Evolutionary conservation across 2,888 invertebrate species (phyloP).

Genomic region (Drosophila setosimentum): DNA sequence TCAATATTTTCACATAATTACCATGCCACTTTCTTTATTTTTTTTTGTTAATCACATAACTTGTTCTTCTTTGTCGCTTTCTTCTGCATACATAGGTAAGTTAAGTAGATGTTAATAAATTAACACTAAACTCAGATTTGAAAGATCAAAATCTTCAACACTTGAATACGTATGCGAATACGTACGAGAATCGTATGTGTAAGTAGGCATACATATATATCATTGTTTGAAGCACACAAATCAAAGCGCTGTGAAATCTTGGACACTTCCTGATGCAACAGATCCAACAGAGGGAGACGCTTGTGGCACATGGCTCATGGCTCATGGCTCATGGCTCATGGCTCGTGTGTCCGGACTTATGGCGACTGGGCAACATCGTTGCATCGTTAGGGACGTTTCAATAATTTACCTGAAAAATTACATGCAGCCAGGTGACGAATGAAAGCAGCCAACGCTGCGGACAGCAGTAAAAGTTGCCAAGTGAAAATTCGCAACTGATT

Average conservation of each 20-base stretch:
- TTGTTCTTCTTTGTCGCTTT: slow-evolving; percentile 16
- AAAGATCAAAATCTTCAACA: slow-evolving; percentile 49
- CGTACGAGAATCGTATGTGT: slow-evolving; percentile 9
- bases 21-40: slow-evolving; percentile 13
- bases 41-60: neutral
- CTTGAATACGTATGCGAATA: slow-evolving; percentile 15
- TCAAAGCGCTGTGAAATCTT: slow-evolving; percentile 52
- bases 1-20: slow-evolving; percentile 9
- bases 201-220: slow-evolving; percentile 37
- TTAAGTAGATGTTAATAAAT: slow-evolving; percentile 52
- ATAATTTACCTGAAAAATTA: slow-evolving; percentile 67
- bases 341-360: neutral
- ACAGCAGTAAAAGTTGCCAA: slow-evolving; percentile 75
- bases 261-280: slow-evolving; percentile 52
- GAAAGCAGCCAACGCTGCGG: slow-evolving; percentile 65
- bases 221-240: slow-evolving; percentile 53
- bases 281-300: slow-evolving; percentile 29
- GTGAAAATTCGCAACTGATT: slow-evolving; percentile 77
- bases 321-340: slow-evolving; percentile 1
- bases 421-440: slow-evolving; percentile 72
- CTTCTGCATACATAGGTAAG: slow-evolving; percentile 1
- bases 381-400: slow-evolving; percentile 62
- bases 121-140: slow-evolving; percentile 41
- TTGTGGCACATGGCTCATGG: slow-evolving; percentile 8
- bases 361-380: slow-evolving; percentile 8